phyloP scores from a whole-genome alignment of 2,888 invertebrate species.

The Xylota sylvarum region DNA sequence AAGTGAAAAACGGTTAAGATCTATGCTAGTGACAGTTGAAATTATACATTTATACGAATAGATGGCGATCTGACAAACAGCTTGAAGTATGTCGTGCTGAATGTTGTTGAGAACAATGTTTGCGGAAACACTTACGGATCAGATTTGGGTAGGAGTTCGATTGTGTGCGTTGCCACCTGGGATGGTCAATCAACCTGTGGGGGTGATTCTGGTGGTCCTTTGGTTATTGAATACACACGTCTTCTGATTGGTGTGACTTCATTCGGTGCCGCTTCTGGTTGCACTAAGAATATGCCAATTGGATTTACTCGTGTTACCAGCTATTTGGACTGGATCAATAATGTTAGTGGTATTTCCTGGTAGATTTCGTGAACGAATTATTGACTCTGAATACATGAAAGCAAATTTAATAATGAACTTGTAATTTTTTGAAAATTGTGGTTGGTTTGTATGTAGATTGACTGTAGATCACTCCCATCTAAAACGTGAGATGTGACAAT shows the following conservation, averaged over 20 bases:
- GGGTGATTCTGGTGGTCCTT: conserved; percentile 81
- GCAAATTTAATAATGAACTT: background rate
- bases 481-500: no score
- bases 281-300: conserved; percentile 78
- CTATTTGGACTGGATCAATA: conserved; percentile 80
- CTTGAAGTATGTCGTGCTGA: conserved; percentile 81
- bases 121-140: conserved; percentile 81
- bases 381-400: background rate
- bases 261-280: conserved; percentile 77
- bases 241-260: conserved; percentile 25
- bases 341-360: background rate
- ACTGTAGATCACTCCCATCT: no score
- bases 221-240: background rate
- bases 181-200: conserved; percentile 81
- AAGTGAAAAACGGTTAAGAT: conserved; percentile 34
- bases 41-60: conserved; percentile 23
- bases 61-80: conserved; percentile 82
- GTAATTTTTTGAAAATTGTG: background rate
- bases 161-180: conserved; percentile 10
- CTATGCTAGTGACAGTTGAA: background rate
- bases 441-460: no score
- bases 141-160: conserved; percentile 75
- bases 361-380: background rate
- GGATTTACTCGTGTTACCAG: conserved; percentile 80
- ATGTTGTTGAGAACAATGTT: conserved; percentile 80